These are phyloP conservation scores for Andricus quercusramuli DNA, from an alignment of 2,888 invertebrate genomes.

Conservation along the genomic window DNA sequence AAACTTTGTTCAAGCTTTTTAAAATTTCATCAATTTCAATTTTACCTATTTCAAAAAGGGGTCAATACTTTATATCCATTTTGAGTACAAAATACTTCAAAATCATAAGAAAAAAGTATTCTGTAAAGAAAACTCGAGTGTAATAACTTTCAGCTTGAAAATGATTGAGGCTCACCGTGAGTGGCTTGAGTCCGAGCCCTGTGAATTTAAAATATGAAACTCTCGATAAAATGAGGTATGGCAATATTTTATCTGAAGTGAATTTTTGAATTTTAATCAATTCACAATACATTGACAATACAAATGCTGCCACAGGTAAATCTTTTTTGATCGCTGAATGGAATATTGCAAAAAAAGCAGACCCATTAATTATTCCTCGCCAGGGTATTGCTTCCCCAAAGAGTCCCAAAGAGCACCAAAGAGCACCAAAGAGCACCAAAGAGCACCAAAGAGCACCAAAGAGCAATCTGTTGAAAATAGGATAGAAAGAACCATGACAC, in stretches of 20 bases:
- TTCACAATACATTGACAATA: neutral
- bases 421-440: conserved; percentile 3
- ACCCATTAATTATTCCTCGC: conserved; percentile 1
- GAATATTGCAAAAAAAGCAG: neutral
- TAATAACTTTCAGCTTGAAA: too few species aligned
- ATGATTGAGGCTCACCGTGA: too few species aligned
- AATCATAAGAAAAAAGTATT: too few species aligned
- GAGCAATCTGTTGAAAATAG: conserved; percentile 13
- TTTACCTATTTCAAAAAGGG: too few species aligned
- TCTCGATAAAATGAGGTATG: neutral
- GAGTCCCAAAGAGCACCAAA: neutral
- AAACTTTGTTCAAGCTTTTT: too few species aligned
- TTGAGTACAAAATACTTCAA: too few species aligned
- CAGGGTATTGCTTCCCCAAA: neutral
- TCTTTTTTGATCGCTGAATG: neutral
- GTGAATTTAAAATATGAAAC: neutral
- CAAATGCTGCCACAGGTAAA: neutral
- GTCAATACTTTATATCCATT: too few species aligned
- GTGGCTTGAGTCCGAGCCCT: too few species aligned
- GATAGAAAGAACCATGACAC: conserved; percentile 1
- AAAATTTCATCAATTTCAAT: too few species aligned
- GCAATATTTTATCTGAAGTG: neutral
- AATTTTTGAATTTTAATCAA: conserved; percentile 1
- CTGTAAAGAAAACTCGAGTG: too few species aligned
- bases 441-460: neutral